phyloP scores from a whole-genome alignment of 2,113 vertebrate species.

The Chelonoidis abingdonii region DNA sequence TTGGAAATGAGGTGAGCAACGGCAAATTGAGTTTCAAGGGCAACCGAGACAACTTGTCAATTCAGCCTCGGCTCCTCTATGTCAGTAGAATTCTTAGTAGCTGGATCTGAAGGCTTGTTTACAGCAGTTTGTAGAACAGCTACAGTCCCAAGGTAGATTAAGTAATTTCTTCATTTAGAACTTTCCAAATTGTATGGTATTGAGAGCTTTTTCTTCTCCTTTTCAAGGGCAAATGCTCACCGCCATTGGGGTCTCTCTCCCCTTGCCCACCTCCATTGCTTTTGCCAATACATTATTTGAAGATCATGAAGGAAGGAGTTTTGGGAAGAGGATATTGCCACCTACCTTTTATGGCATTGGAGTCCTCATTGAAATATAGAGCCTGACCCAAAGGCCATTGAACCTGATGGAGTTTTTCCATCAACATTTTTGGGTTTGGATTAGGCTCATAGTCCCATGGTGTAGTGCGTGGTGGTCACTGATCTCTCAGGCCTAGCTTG shows the following conservation, averaged over 20 bases:
- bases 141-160: slow-evolving; percentile 74
- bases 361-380: neutral
- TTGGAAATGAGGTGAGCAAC: slow-evolving; percentile 67
- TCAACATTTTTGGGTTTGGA: neutral
- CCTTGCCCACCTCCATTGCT: accelerated
- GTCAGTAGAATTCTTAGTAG: slow-evolving; percentile 28
- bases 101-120: slow-evolving; percentile 68
- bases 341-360: neutral
- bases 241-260: neutral
- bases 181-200: slow-evolving; percentile 56
- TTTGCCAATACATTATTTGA: neutral
- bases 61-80: slow-evolving; percentile 45
- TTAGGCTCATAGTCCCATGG: neutral
- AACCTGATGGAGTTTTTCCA: neutral
- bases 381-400: neutral
- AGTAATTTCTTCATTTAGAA: slow-evolving; percentile 79
- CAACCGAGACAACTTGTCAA: slow-evolving; percentile 66
- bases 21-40: slow-evolving; percentile 80
- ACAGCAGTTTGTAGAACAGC: slow-evolving; percentile 62
- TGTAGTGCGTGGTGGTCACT: neutral
- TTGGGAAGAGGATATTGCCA: neutral
- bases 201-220: slow-evolving; percentile 68
- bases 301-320: neutral
- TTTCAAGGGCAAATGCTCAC: slow-evolving; percentile 15
- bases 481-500: neutral